Evolutionary conservation across 2,888 invertebrate species (phyloP), one percentile per base, ranked within the genome.

Genomic region (Geophilus truncorum): DNA sequence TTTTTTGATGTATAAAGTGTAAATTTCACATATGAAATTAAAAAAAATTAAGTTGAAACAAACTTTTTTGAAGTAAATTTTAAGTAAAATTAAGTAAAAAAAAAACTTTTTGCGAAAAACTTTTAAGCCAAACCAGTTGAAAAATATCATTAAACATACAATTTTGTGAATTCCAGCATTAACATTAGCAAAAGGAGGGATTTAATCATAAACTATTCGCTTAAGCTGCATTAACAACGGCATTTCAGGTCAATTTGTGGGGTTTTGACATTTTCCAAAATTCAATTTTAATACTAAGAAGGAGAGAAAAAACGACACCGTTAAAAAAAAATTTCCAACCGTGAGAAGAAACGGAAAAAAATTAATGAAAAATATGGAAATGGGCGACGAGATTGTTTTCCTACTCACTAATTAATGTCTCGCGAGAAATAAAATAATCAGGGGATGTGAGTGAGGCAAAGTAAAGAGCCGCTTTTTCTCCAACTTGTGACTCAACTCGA

Each of bases 321-420:
- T 62, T 45, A 45, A 45, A n/a, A 32, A 32, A 32, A 32, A 32
- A 32, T 6, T 6, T 32, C 9, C 32, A 34, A 34, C 9, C 12
- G n/a, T 3, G n/a, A 12, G n/a, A 40, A 40, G n/a, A 40, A 40
- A 40, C 7, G 10, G 25, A 70, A 70, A 70, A 70, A 70, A 70
- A 70, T 70, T 70, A 70, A 70, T 70, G 70, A 28, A 70, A 70
- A 70, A 70, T 70, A 70, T 70, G 70, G 70, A 70, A 70, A 70
- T 70, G 25, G 12, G 28, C 70, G 28, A 70, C 70, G 70, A 70
- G 70, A 70, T 70, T 70, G 70, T 70, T 70, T 70, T 70, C 28
- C 28, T 1, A 18, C 70, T 70, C 70, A 70, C 70, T 70, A 70
- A 70, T 70, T 70, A 70, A 70, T 25, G 28, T 70, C 70, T 70